These are phyloP conservation scores for Aegithalos caudatus DNA, from an alignment of 2,113 vertebrate species.

Conservation along the genomic window DNA sequence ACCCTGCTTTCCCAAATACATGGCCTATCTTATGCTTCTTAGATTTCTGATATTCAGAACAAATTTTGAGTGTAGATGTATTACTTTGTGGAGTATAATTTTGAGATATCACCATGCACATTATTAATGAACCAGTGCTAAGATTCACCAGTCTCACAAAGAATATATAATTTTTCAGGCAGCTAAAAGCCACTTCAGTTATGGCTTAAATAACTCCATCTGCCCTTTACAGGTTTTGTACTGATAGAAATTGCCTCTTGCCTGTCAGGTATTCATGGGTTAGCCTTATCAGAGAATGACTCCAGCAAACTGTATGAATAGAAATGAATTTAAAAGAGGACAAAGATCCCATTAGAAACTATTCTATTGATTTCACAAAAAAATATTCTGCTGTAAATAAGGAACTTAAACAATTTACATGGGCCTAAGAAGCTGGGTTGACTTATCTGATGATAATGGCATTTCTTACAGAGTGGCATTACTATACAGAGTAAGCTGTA, in stretches of 20 bases:
- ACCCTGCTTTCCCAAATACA: background rate
- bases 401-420: background rate
- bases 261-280: background rate
- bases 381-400: background rate
- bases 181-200: background rate
- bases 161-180: background rate
- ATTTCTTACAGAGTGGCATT: too few species aligned
- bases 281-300: background rate
- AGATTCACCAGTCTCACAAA: background rate
- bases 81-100: background rate
- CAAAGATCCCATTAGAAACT: background rate
- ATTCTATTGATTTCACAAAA: background rate
- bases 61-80: background rate
- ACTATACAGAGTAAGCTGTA: background rate
- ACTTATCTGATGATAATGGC: background rate
- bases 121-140: background rate
- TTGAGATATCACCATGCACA: background rate
- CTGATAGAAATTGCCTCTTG: slow-evolving; percentile 1
- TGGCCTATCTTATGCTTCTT: background rate
- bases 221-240: background rate
- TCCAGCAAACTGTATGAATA: background rate
- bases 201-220: background rate
- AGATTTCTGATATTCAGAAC: background rate
- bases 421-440: background rate
- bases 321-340: background rate